Conservation (phyloP, 2,113 vertebrate species). For the Pluvialis apricaria region DNA sequence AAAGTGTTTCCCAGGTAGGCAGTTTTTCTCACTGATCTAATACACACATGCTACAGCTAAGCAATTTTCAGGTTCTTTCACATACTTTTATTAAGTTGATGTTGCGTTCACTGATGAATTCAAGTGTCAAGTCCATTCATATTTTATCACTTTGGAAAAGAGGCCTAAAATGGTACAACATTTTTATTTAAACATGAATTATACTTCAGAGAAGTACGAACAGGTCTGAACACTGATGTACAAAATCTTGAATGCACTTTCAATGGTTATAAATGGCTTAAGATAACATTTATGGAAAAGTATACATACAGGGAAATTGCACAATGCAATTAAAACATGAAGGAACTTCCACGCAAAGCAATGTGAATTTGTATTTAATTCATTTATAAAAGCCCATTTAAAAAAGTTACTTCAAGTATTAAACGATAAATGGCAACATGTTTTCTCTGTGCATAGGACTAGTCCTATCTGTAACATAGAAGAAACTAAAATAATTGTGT, state of each 20-base stretch:
- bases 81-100: slow-evolving; percentile 62
- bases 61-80: slow-evolving; percentile 25
- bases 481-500: slow-evolving; percentile 51
- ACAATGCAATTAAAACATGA: slow-evolving; percentile 48
- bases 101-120: slow-evolving; percentile 44
- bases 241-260: slow-evolving; percentile 61
- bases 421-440: slow-evolving; percentile 57
- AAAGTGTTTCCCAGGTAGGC: not conserved
- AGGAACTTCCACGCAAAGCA: slow-evolving; percentile 52
- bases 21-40: not conserved
- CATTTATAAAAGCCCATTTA: slow-evolving; percentile 70
- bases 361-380: slow-evolving; percentile 53
- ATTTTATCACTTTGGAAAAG: slow-evolving; percentile 49
- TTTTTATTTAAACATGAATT: slow-evolving; percentile 29
- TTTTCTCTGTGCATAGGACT: slow-evolving; percentile 65
- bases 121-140: not conserved
- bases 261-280: slow-evolving; percentile 47
- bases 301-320: not conserved
- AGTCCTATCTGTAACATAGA: slow-evolving; percentile 53
- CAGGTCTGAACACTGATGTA: slow-evolving; percentile 27
- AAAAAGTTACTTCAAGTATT: slow-evolving; percentile 74
- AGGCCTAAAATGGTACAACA: slow-evolving; percentile 39
- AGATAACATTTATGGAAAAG: slow-evolving; percentile 41
- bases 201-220: slow-evolving; percentile 10
- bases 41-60: not conserved